Evolutionary conservation across 2,113 vertebrate genomes (phyloP).

Genomic region (Caracal caracal): DNA sequence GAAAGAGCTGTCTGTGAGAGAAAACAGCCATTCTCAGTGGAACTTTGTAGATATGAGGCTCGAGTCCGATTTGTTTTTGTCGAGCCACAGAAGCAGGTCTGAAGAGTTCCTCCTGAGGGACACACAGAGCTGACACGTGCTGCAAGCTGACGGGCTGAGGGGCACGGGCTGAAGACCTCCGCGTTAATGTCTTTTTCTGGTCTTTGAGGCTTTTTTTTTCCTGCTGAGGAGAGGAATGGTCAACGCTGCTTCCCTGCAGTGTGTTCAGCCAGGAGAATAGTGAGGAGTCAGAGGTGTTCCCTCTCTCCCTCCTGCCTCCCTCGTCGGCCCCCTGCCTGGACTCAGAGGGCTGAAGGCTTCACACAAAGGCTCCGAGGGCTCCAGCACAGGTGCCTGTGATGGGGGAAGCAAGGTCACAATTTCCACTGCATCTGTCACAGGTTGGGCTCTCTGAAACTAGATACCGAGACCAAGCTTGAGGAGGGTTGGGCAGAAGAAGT

Average conservation of each 20-base stretch:
- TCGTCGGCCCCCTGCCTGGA: not conserved
- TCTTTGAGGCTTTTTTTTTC: constrained; percentile 5
- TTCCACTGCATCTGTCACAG: not conserved
- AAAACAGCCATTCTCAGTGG: constrained; percentile 60
- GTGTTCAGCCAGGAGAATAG: not conserved
- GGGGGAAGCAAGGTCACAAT: not conserved
- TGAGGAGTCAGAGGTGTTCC: not conserved
- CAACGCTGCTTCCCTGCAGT: not conserved
- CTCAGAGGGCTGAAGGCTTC: not conserved
- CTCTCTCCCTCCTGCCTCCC: not conserved
- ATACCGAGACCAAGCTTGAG: not conserved
- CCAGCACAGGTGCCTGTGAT: rapidly evolving
- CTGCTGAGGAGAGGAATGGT: not conserved
- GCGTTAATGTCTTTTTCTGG: constrained; percentile 57
- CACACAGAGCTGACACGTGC: rapidly evolving
- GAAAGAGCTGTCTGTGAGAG: not conserved
- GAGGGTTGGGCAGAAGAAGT: not conserved
- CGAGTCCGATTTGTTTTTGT: constrained; percentile 74
- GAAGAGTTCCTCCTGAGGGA: constrained; percentile 58
- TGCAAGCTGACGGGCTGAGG: not conserved
- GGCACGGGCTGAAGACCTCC: rapidly evolving
- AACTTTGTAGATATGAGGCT: constrained; percentile 42
- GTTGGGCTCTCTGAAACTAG: not conserved
- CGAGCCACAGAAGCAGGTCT: constrained; percentile 28
- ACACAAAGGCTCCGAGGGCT: not conserved